Evolutionary conservation across 2,888 invertebrate species (phyloP).

Genomic region (Cantharis lateralis): DNA sequence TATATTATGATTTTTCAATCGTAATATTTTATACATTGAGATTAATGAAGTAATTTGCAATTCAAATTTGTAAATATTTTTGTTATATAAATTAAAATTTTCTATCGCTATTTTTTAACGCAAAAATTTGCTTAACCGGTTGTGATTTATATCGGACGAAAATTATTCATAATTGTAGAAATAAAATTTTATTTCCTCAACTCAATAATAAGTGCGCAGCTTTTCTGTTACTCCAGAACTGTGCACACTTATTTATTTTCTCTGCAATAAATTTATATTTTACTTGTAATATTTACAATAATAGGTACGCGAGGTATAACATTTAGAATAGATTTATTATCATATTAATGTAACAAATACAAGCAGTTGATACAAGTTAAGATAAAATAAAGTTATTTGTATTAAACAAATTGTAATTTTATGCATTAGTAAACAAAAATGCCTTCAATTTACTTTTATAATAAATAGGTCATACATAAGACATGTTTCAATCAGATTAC

Average conservation of each 20-base stretch:
- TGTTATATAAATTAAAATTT: background rate
- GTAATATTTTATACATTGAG: background rate
- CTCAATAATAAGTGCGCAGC: background rate
- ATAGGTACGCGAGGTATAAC: background rate
- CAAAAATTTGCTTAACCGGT: background rate
- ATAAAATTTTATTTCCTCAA: background rate
- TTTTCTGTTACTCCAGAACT: background rate
- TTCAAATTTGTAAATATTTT: background rate
- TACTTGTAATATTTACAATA: background rate
- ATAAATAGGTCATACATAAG: background rate
- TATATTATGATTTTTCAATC: background rate
- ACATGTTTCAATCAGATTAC: background rate
- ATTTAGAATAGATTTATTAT: constrained; percentile 25
- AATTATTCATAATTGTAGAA: background rate
- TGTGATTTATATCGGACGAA: background rate
- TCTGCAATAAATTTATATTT: background rate
- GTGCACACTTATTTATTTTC: background rate
- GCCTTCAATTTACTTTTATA: background rate
- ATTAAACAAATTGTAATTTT: background rate
- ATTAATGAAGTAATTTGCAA: background rate
- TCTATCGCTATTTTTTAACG: background rate
- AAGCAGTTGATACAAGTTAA: constrained; percentile 45
- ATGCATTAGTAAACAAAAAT: background rate
- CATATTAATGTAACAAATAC: constrained; percentile 33
- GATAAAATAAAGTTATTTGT: constrained; percentile 24